Evolutionary conservation across 1,140 invertebrate species (phyloP).

Genomic region (Drosophila insularis): DNA sequence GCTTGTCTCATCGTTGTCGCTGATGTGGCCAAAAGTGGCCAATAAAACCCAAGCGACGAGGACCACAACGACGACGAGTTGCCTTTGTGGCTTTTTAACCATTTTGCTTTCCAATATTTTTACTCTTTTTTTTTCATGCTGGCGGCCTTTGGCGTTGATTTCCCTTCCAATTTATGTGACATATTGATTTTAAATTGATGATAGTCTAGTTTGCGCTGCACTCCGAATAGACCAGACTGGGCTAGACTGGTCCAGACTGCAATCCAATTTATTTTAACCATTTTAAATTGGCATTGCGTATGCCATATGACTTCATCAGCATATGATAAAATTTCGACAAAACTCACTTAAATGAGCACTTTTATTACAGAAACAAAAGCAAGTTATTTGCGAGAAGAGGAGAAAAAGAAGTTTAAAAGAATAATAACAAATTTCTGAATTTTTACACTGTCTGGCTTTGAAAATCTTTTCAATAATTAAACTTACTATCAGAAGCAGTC

Average conservation of each 20-base stretch:
- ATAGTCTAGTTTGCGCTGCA: constrained; percentile 74
- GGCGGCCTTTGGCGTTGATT: constrained; percentile 74
- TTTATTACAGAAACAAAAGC: too few species aligned
- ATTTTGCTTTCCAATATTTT: constrained; percentile 50
- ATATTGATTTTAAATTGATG: constrained; percentile 83
- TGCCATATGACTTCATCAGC: constrained; percentile 61
- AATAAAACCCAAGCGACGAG: constrained; percentile 74
- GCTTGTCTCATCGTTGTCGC: constrained; percentile 80
- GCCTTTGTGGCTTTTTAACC: constrained; percentile 47
- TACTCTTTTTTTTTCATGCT: constrained; percentile 13
- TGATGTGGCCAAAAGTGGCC: constrained; percentile 81
- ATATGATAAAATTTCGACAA: neutral
- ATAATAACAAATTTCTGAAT: too few species aligned
- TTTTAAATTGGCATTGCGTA: constrained; percentile 70
- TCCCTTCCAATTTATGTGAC: constrained; percentile 83
- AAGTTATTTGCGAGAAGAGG: too few species aligned
- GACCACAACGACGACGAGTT: constrained; percentile 51
- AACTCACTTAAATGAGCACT: too few species aligned
- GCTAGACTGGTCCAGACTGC: constrained; percentile 12
- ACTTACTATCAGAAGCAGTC: too few species aligned
- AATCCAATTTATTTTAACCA: constrained; percentile 72
- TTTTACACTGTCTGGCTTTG: too few species aligned
- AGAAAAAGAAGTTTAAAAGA: too few species aligned
- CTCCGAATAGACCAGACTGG: neutral
- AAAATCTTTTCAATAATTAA: too few species aligned